phyloP scores from a whole-genome alignment of 1,140 invertebrate species.

The Ruditapes philippinarum region DNA sequence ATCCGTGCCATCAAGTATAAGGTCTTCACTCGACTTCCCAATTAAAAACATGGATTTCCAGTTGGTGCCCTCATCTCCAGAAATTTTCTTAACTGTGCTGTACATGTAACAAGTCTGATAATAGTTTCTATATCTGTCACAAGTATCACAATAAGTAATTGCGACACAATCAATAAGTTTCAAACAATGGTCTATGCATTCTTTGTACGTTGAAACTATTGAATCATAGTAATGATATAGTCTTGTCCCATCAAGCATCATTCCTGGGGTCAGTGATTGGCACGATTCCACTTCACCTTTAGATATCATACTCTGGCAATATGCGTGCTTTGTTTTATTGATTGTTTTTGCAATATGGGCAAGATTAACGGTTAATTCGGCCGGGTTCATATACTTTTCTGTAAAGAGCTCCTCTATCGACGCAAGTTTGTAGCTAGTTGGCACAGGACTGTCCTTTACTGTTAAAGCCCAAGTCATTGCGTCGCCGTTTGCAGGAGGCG shows the following conservation, averaged over 20 bases:
- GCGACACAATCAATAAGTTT: background rate
- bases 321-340: background rate
- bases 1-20: background rate
- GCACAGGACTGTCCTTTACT: background rate
- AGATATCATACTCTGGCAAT: background rate
- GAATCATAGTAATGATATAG: background rate
- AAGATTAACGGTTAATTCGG: background rate
- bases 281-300: background rate
- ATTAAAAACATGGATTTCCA: background rate
- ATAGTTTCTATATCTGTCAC: background rate
- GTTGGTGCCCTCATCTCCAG: background rate
- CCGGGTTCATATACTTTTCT: background rate
- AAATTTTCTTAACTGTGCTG: background rate
- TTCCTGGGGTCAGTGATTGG: background rate
- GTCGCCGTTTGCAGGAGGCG: constrained; percentile 27
- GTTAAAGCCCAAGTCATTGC: constrained; percentile 24
- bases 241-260: background rate
- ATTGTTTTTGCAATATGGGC: background rate
- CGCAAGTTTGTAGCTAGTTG: background rate
- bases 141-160: background rate
- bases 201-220: background rate
- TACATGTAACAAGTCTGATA: background rate
- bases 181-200: background rate
- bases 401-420: background rate
- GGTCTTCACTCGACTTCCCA: background rate